A percentile compares a stretch with the other conserved stretches of the same genome.
These are phyloP conservation scores for Eulemur rubriventer DNA, from an alignment of 2,797 vertebrate genomes.

Conservation along the genomic window DNA sequence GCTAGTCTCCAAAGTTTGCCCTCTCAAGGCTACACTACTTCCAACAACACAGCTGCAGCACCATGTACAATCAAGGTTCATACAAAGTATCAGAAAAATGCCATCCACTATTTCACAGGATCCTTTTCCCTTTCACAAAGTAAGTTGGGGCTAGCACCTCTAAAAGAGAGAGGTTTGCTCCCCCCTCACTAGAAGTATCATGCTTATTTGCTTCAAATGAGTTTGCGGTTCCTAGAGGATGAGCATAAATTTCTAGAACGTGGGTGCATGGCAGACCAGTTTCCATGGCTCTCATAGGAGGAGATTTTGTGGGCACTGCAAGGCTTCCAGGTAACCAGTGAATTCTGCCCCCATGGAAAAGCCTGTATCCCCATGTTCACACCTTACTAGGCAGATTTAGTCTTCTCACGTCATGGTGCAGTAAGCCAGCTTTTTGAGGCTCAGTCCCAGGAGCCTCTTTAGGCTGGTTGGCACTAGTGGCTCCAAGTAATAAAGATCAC, in stretches of 20 bases:
- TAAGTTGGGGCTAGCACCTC: not conserved
- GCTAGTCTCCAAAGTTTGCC: not conserved
- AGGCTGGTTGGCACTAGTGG: not conserved
- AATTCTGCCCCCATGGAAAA: not conserved
- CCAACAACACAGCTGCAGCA: not conserved
- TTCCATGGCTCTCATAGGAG: not conserved
- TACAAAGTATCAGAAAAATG: not conserved
- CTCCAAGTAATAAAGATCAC: not conserved
- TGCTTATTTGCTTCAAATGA: not conserved
- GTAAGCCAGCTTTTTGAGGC: not conserved
- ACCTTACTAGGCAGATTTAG: not conserved
- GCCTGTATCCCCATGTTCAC: rapidly evolving
- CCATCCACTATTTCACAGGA: not conserved
- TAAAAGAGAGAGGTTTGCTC: not conserved
- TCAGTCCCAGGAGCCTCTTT: not conserved
- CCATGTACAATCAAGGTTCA: not conserved
- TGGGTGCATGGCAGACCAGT: not conserved
- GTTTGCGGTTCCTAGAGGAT: not conserved
- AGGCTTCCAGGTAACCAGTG: not conserved
- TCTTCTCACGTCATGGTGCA: not conserved
- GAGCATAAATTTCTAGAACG: not conserved
- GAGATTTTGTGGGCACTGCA: not conserved
- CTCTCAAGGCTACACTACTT: not conserved
- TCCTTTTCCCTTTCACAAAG: not conserved
- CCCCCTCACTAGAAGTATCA: not conserved